Evolutionary conservation across 2,888 invertebrate species (phyloP), one percentile per base, ranked within the genome.

Genomic region (Cremastinae sp.): DNA sequence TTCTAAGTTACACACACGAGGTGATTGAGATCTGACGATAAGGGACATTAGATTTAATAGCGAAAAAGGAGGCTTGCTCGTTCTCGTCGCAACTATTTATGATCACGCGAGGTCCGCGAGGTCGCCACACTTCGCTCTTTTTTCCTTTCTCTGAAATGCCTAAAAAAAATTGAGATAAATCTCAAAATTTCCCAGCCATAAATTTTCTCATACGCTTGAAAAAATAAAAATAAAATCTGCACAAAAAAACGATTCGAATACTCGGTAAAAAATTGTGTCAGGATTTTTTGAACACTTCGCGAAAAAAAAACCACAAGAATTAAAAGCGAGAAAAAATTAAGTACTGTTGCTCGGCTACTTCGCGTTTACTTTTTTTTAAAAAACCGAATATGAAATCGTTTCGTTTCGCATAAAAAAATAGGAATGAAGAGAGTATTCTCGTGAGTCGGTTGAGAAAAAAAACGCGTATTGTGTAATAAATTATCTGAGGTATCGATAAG

Each of bases 401-500:
- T 28, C 28, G 28, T 28, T 28, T 28, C 28, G 5, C 28, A 28
- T 28, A 28, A 28, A 28, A 28, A 28, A 28, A 3, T 3, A 28
- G 28, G 28, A 28, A 28, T 5, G 28, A 28, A 28, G 28, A 28
- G 28, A 28, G 28, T 28, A 62, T 71, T 55, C 51, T 69, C 70
- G 68, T 8, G 16, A 64, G 43, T 65, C 74, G 75, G 55, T 47
- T 41, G 66, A 73, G n/a, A n/a, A n/a, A 69, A 73, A 73, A 70
- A 75, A 73, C 73, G 69, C 76, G 76, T 61, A 78, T 78, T 81
- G 79, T 83, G 80, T 84, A 86, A 87, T 87, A 87, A 87, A 87
- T 87, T 87, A 86, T 87, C 85, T 28, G 83, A 84, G 83, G 83
- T 81, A 83, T 86, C 86, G 83, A 86, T 87, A 86, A 86, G 85